These are phyloP conservation scores for Leuctra nigra DNA, from an alignment of 2,888 invertebrate species.

Conservation along the genomic window DNA sequence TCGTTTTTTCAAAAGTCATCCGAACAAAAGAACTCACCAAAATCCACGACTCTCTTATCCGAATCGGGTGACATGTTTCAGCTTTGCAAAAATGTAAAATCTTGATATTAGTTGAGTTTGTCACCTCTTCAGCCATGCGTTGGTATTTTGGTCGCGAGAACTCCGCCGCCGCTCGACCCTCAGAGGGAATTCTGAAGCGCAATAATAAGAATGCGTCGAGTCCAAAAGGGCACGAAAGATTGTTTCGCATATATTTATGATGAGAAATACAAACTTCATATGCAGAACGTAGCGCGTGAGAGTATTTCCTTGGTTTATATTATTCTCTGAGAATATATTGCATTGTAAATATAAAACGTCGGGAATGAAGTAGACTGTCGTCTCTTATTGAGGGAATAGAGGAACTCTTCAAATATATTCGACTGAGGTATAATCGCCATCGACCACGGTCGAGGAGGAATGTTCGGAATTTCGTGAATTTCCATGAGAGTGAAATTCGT, in stretches of 20 bases:
- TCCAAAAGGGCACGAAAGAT: background rate
- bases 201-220: too few relatives aligned
- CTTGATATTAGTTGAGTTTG: background rate
- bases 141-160: too few relatives aligned
- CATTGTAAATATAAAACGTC: background rate
- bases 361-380: background rate
- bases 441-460: too few relatives aligned
- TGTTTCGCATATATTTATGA: conserved; percentile 14
- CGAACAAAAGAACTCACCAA: background rate
- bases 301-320: too few relatives aligned
- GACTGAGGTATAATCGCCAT: too few relatives aligned
- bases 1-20: background rate
- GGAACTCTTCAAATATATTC: too few relatives aligned
- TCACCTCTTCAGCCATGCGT: background rate
- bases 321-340: background rate
- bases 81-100: background rate
- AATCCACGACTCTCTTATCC: background rate
- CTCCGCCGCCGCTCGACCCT: too few relatives aligned
- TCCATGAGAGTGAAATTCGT: too few relatives aligned
- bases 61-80: background rate
- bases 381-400: too few relatives aligned
- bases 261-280: background rate
- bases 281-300: background rate
- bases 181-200: too few relatives aligned
- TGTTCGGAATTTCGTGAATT: too few relatives aligned